phyloP scores from a whole-genome alignment of 2,888 invertebrate species.

The Panzeria rudis region DNA sequence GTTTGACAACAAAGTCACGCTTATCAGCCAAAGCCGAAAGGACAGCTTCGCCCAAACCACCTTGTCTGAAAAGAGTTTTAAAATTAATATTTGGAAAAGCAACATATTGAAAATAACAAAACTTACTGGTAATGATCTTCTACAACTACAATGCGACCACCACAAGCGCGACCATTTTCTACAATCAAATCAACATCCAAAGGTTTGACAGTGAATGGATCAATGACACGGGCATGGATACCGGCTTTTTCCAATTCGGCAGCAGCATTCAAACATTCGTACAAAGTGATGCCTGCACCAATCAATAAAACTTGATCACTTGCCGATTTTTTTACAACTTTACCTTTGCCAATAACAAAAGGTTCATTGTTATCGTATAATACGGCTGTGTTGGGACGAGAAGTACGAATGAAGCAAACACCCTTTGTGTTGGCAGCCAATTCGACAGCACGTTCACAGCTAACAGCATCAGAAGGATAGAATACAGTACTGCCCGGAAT shows the following conservation, averaged over 20 bases:
- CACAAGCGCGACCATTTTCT: constrained; percentile 90
- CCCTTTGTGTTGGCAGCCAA: constrained; percentile 97
- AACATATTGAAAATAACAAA: background rate
- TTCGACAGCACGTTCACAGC: constrained; percentile 96
- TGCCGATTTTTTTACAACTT: constrained; percentile 90
- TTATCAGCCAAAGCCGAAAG: constrained; percentile 90
- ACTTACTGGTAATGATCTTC: constrained; percentile 99
- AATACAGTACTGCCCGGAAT: constrained; percentile 93
- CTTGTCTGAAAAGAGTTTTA: constrained; percentile 83
- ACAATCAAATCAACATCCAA: constrained; percentile 92
- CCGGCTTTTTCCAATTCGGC: constrained; percentile 88
- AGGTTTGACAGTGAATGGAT: constrained; percentile 98
- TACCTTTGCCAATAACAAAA: constrained; percentile 91
- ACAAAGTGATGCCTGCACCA: constrained; percentile 96
- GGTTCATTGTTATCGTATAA: constrained; percentile 93
- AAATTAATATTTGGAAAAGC: constrained; percentile 2
- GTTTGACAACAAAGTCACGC: constrained; percentile 89
- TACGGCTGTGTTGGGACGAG: constrained; percentile 94
- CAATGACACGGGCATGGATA: constrained; percentile 92
- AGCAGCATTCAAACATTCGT: constrained; percentile 94
- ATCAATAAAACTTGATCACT: constrained; percentile 94
- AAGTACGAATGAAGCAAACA: constrained; percentile 97
- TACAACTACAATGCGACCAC: constrained; percentile 94
- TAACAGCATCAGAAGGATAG: constrained; percentile 96
- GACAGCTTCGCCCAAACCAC: constrained; percentile 98